Percentiles rank a stretch among this genome's conserved stretches.
phyloP scores from a whole-genome alignment of 2,797 vertebrate species.

The Bovichtus diacanthus region DNA sequence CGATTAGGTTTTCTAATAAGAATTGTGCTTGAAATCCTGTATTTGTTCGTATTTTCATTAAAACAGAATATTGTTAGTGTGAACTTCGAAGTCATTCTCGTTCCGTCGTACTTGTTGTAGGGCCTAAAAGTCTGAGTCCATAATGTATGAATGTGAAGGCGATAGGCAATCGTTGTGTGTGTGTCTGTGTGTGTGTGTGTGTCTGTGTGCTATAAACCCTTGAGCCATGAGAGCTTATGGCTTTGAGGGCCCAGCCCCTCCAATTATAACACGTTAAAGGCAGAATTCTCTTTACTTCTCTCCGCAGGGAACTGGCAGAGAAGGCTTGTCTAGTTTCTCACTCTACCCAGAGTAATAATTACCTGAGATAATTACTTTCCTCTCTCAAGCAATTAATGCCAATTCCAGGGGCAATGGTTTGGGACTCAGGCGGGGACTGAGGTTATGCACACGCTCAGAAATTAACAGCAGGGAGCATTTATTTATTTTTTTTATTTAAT shows the following conservation, averaged over 20 bases:
- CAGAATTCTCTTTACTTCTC: constrained; percentile 77
- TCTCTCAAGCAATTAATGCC: constrained; percentile 86
- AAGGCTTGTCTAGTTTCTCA: constrained; percentile 76
- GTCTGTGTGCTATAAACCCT: constrained; percentile 67
- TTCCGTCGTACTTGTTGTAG: constrained; percentile 2
- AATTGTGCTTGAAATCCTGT: background rate
- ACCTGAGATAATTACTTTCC: constrained; percentile 90
- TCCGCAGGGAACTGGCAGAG: constrained; percentile 73
- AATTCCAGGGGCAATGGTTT: constrained; percentile 80
- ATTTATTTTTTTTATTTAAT: constrained; percentile 51
- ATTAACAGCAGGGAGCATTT: constrained; percentile 65
- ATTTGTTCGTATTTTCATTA: background rate
- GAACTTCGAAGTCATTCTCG: constrained; percentile 13
- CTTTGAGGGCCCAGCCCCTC: constrained; percentile 78
- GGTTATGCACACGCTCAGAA: constrained; percentile 63
- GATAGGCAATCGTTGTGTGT: constrained; percentile 16
- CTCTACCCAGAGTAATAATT: constrained; percentile 87
- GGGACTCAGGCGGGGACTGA: constrained; percentile 62
- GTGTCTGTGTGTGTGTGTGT: constrained; percentile 28
- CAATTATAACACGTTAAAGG: constrained; percentile 86
- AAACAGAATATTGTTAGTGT: constrained; percentile 15
- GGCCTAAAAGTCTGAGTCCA: constrained; percentile 1
- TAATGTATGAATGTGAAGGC: constrained; percentile 17
- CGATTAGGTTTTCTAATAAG: constrained; percentile 6
- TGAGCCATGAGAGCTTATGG: constrained; percentile 74